Evolutionary conservation across 2,797 vertebrate genomes (phyloP).

Genomic region (Spinibarbus caldwelli): DNA sequence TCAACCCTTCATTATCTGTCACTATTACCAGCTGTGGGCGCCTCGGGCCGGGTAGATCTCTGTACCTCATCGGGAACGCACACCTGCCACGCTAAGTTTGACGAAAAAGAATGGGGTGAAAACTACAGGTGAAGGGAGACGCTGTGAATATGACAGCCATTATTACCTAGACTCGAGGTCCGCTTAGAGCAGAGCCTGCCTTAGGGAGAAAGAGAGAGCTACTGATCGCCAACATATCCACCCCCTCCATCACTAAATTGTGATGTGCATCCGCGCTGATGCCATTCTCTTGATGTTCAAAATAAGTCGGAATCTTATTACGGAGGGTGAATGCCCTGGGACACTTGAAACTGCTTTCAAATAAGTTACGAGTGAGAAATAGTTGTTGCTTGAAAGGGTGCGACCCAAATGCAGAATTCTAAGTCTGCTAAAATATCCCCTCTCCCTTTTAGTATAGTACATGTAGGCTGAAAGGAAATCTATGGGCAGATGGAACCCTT

Average conservation of each 20-base stretch:
- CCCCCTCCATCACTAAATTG: slow-evolving; percentile 16
- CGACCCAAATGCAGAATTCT: slow-evolving; percentile 19
- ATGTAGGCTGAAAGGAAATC: slow-evolving; percentile 48
- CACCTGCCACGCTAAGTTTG: slow-evolving; percentile 28
- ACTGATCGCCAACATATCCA: background rate
- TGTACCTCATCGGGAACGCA: background rate
- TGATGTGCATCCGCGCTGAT: background rate
- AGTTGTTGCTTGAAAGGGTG: slow-evolving; percentile 32
- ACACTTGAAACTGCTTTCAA: slow-evolving; percentile 27
- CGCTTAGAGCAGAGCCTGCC: background rate
- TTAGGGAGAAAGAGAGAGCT: slow-evolving; percentile 3
- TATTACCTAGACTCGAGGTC: background rate
- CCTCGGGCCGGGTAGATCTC: background rate
- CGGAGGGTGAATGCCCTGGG: background rate
- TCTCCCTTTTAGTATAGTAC: slow-evolving; percentile 13
- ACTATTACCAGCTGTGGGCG: slow-evolving; percentile 20
- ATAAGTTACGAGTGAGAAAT: slow-evolving; percentile 41
- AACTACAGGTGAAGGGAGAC: background rate
- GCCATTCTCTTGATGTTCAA: slow-evolving; percentile 35
- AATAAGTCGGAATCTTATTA: slow-evolving; percentile 39
- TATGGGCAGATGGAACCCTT: slow-evolving; percentile 55
- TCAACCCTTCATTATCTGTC: slow-evolving; percentile 23
- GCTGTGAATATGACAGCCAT: slow-evolving; percentile 16
- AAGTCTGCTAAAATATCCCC: slow-evolving; percentile 19
- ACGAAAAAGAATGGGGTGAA: slow-evolving; percentile 9